Evolutionary conservation across 2,113 vertebrate genomes (phyloP), one percentile per base, ranked within the genome.

Genomic region (Pseudopipra pipra): DNA sequence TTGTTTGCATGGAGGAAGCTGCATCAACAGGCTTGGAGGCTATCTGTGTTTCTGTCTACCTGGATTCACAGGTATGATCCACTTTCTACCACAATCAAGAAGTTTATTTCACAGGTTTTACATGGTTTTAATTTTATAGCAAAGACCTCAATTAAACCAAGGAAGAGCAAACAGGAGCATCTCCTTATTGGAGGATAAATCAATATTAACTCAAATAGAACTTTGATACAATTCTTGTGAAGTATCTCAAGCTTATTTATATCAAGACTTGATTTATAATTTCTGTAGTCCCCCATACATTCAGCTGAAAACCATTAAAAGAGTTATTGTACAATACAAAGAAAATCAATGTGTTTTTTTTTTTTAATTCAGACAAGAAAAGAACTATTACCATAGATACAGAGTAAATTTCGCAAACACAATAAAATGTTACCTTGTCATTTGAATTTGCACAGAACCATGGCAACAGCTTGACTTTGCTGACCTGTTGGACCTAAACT

Each of bases 11-110:
- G 97, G 97, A 93, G 98, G 98, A 94, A 98, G 97, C 92, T 98
- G 98, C 94, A 95, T 98, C 97, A 99, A 98, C 95, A 97, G 89
- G 11, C 97, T 97, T n/a, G 97, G 97, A 79, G 97, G 97, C 85
- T 98, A 98, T 81, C 44, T 7, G 56, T 99, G 98, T 93, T 83
- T 97, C 87, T 99, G 98, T 97, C 86, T 41, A 43, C 96, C 97
- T 77, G 98, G 98, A 96, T 98, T 98, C 96, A 97, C 98, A 99
- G 98, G 98, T 99, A 98, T 68, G 80, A 16, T 37, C 14, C 4
- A 11, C 33, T 41, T n/a, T 49, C n/a, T 55, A 19, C 12, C 47
- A 15, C 35, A 63, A 35, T 12, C 5, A 10, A 78, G 17, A 24
- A 47, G 16, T 9, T 37, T 66, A 30, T 62, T 66, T 59, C 25